Evolutionary conservation across 1,140 invertebrate genomes (phyloP).

Genomic region (Drosophila watanabei): DNA sequence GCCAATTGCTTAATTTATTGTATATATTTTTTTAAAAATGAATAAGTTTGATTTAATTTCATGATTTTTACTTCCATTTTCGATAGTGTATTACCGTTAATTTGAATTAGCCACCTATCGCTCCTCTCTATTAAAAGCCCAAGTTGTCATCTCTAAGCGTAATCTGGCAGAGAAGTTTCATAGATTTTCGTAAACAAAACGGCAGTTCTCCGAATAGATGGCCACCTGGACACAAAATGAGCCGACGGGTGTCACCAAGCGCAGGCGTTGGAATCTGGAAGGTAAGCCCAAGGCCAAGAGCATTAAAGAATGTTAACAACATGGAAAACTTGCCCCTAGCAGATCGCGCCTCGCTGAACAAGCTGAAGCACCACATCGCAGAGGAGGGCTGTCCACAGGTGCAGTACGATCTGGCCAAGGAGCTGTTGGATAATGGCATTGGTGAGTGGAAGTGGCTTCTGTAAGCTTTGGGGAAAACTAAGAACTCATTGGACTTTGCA

Average conservation of each 20-base stretch:
- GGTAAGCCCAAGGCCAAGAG: constrained; percentile 35
- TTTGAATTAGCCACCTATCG: not conserved
- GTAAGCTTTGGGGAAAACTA: not conserved
- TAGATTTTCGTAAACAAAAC: constrained; percentile 60
- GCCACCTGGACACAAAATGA: constrained; percentile 80
- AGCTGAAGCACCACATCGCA: constrained; percentile 88
- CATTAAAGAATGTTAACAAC: not conserved
- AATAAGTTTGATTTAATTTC: not conserved
- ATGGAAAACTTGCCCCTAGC: not conserved
- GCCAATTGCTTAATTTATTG: not conserved
- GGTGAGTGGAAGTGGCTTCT: constrained; percentile 82
- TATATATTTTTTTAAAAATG: not conserved
- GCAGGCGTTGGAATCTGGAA: constrained; percentile 83
- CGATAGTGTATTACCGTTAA: not conserved
- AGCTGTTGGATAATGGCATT: constrained; percentile 87
- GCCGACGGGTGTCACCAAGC: constrained; percentile 67
- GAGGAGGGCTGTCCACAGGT: constrained; percentile 90
- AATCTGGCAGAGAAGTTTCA: constrained; percentile 28
- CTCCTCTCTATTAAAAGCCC: not conserved
- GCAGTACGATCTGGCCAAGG: constrained; percentile 89
- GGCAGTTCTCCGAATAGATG: constrained; percentile 37
- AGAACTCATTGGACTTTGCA: not conserved
- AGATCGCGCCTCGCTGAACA: constrained; percentile 87
- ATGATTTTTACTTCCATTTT: too few species aligned
- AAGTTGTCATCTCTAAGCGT: constrained; percentile 15